These are phyloP conservation scores for Dascillus cervinus DNA, from an alignment of 2,888 invertebrate genomes.

Conservation along the genomic window DNA sequence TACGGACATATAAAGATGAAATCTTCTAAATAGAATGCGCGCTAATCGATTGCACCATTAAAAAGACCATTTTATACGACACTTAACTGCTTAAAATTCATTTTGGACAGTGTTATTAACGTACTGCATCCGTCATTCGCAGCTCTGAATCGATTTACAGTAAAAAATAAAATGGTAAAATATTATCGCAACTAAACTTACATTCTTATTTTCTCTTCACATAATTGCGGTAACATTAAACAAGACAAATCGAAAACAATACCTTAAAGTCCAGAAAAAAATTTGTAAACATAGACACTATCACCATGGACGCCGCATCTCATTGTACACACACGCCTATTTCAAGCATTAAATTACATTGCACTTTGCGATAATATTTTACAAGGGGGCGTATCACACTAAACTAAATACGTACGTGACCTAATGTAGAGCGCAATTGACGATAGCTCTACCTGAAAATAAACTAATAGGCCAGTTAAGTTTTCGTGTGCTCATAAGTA, in stretches of 20 bases:
- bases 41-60: not conserved
- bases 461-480: not conserved
- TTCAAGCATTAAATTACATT: conserved; percentile 16
- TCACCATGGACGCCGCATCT: not conserved
- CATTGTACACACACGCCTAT: no score
- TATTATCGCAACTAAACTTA: conserved; percentile 32
- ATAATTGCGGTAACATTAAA: not conserved
- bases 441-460: not conserved
- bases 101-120: conserved; percentile 7
- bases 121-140: conserved; percentile 3
- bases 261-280: conserved; percentile 3
- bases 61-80: not conserved
- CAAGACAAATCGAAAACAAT: conserved; percentile 1
- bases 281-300: conserved; percentile 2
- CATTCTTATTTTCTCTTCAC: not conserved
- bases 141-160: conserved; percentile 3
- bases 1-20: not conserved
- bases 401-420: not conserved
- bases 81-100: conserved; percentile 29
- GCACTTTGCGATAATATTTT: conserved; percentile 41
- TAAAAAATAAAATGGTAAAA: conserved; percentile 26
- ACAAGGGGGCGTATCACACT: conserved; percentile 15
- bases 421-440: not conserved
- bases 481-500: not conserved
- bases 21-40: not conserved